A percentile compares a stretch with the other conserved stretches of the same genome.
phyloP scores from a whole-genome alignment of 2,113 vertebrate genomes.

The Larimichthys polyactis region DNA sequence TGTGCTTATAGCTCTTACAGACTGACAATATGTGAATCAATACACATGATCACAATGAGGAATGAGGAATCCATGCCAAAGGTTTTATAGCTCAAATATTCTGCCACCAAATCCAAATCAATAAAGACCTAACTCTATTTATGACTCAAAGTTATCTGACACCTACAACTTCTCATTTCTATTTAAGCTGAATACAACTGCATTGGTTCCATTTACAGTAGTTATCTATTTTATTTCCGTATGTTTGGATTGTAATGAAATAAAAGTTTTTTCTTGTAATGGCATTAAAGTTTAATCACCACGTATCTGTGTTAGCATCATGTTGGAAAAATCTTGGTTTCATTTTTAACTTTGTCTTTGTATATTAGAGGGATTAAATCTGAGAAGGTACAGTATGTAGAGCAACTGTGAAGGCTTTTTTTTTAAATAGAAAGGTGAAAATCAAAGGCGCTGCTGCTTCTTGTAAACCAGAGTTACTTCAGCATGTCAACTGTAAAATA shows the following conservation, averaged over 20 bases:
- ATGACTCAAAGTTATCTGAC: background rate
- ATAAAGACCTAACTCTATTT: background rate
- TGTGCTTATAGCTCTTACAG: background rate
- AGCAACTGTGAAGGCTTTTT: background rate
- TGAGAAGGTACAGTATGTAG: background rate
- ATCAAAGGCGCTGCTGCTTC: slow-evolving; percentile 10
- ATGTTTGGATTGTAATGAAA: slow-evolving; percentile 42
- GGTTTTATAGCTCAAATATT: background rate
- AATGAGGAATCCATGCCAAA: background rate
- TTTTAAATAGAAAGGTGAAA: background rate
- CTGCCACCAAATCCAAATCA: background rate
- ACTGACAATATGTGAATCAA: too few species aligned
- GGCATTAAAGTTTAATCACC: slow-evolving; percentile 50
- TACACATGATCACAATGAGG: too few species aligned
- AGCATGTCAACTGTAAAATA: background rate
- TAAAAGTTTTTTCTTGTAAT: slow-evolving; percentile 63
- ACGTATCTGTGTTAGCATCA: slow-evolving; percentile 6
- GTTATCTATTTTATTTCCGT: slow-evolving; percentile 15
- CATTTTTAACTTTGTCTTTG: slow-evolving; percentile 10
- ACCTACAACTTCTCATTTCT: slow-evolving; percentile 43
- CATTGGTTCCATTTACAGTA: slow-evolving; percentile 19
- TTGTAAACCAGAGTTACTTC: slow-evolving; percentile 5
- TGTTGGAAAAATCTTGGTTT: background rate
- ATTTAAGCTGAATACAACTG: slow-evolving; percentile 23
- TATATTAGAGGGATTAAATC: background rate